phyloP scores from a whole-genome alignment of 2,888 invertebrate genomes.

The Myathropa florea region DNA sequence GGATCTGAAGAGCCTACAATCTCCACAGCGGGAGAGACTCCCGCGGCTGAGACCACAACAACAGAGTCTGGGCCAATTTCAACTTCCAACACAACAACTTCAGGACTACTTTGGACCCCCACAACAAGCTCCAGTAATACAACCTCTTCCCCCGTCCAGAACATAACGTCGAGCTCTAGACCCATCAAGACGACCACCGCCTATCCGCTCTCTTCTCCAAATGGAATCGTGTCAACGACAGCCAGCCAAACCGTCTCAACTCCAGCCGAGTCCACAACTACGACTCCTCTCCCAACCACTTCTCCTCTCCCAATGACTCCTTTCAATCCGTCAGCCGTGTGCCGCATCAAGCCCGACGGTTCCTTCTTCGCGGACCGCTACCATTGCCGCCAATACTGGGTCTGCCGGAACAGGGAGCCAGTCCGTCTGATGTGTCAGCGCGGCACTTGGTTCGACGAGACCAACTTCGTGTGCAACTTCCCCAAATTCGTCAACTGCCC shows the following conservation, averaged over 20 bases:
- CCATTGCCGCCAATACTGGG: constrained; percentile 55
- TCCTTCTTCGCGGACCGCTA: constrained; percentile 43
- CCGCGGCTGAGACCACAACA: background rate
- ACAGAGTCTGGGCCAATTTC: background rate
- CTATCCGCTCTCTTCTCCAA: too few species aligned
- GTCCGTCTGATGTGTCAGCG: constrained; percentile 29
- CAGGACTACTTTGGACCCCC: background rate
- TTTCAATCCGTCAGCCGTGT: background rate
- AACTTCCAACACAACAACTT: too few species aligned
- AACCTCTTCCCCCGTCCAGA: too few species aligned
- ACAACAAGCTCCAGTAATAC: background rate
- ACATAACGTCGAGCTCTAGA: too few species aligned
- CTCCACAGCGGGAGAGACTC: background rate
- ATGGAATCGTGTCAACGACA: too few species aligned
- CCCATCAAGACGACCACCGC: too few species aligned
- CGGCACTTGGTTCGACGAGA: constrained; percentile 52
- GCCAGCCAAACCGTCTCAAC: background rate
- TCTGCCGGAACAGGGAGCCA: constrained; percentile 42
- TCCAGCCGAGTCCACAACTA: background rate
- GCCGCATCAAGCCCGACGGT: constrained; percentile 22
- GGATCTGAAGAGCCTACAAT: background rate
- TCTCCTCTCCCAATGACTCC: too few species aligned
- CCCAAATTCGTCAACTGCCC: constrained; percentile 42
- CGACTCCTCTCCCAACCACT: background rate
- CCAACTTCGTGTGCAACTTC: constrained; percentile 46